Evolutionary conservation across 2,113 vertebrate species (phyloP).

Genomic region (Pomatorhinus ruficollis): DNA sequence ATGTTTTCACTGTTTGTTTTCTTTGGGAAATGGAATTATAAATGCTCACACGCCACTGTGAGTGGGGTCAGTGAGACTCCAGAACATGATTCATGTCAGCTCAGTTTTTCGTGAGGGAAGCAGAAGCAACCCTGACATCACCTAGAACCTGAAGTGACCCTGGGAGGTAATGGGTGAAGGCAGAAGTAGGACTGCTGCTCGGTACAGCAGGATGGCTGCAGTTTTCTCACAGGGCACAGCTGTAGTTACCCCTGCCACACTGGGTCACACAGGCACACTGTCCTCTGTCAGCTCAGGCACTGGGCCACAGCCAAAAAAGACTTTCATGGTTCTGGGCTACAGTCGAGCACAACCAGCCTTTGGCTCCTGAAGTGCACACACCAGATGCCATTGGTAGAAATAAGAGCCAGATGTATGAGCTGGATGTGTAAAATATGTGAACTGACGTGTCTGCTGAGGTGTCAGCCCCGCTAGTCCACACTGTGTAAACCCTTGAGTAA

Average conservation of each 20-base stretch:
- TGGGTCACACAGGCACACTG: not conserved
- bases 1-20: not conserved
- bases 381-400: not conserved
- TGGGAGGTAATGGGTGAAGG: not conserved
- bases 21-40: not conserved
- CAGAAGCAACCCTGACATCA: not conserved
- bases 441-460: not conserved
- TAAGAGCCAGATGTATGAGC: not conserved
- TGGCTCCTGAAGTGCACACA: not conserved
- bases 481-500: not conserved
- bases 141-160: not conserved
- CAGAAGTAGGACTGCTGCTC: not conserved
- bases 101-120: not conserved
- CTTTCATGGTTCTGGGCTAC: not conserved
- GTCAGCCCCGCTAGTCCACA: not conserved
- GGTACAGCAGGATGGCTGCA: not conserved
- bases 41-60: not conserved
- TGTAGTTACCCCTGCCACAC: fast-evolving
- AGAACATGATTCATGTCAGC: not conserved
- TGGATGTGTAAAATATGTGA: not conserved
- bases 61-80: not conserved
- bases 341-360: not conserved
- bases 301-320: not conserved
- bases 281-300: not conserved
- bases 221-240: not conserved